Base-by-base conservation (phyloP, 2,797 vertebrate species). In the Muscicapa comitata region DNA sequence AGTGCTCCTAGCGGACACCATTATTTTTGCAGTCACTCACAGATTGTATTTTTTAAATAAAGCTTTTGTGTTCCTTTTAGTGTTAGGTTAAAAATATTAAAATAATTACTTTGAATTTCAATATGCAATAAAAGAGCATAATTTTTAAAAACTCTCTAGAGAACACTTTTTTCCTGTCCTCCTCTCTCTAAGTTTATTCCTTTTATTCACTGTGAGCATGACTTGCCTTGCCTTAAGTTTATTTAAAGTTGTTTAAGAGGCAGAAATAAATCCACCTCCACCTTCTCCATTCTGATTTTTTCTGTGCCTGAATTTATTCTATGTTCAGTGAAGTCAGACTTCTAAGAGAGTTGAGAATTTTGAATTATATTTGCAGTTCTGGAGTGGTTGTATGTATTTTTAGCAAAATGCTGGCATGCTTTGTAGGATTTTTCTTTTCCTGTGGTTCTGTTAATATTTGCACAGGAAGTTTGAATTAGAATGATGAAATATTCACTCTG, bases 401-500 rank as follows among this genome's bases (percentile, higher is more conserved):
- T 65, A 90, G 58, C 35, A 88, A 83, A 93, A 73, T 10, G 17
- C 31, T 75, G 31, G 17, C 31, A 62, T 71, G 75, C 23, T 78
- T 84, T 70, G 31, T 48, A 68, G 40, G 17, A 4, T 10, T 40
- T 54, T 92, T 91, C 72, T 75, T 88, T 53, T 75, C 70, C 58
- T 53, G 35, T 61, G 33, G 4, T 90, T 91, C 51, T 89, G 37
- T 57, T 93, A 81, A 84, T 73, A 88, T 70, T 93, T 91, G 21
- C 31, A 70, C 15, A 55, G 35, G 90, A 87, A 90, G 9, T 94
- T 83, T 65, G 72, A 63, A 70, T 85, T 70, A 76, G 48, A 90
- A 66, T 84, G 73, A 62, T 59, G 88, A 84, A 95, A 93, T 94
- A 90, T 79, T 90, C 45, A 68, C 71, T 72, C 47, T 62, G 76